These are phyloP conservation scores for Gasterosteus aculeatus DNA, from an alignment of 2,113 vertebrate species.

Conservation along the genomic window DNA sequence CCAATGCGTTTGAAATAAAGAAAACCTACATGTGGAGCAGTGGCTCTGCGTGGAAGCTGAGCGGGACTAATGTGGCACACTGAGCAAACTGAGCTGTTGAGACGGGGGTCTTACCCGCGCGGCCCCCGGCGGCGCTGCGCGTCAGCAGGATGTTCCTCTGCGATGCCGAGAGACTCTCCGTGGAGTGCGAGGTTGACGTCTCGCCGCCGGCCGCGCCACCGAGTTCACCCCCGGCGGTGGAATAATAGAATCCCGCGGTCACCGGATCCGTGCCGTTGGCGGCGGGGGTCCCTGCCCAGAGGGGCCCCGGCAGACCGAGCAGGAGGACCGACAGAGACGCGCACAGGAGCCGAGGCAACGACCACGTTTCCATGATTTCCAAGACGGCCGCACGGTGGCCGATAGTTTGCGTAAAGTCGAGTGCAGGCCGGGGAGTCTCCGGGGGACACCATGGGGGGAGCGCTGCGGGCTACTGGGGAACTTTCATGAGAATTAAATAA, in stretches of 20 bases:
- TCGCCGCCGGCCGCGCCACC: constrained; percentile 9
- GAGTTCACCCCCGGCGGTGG: constrained; percentile 25
- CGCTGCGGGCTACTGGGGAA: constrained; percentile 13
- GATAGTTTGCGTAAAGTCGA: constrained; percentile 63
- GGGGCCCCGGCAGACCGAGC: constrained; percentile 66
- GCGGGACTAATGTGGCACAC: too few relatives aligned
- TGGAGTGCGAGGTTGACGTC: constrained; percentile 50
- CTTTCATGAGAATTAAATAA: constrained; percentile 47
- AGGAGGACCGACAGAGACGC: constrained; percentile 70
- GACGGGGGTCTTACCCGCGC: constrained; percentile 61
- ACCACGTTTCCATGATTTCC: constrained; percentile 80
- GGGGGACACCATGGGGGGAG: constrained; percentile 78
- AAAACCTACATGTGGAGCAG: too few relatives aligned
- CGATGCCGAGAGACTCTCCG: constrained; percentile 66
- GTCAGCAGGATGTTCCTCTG: constrained; percentile 63
- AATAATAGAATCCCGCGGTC: constrained; percentile 41
- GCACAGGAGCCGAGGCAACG: constrained; percentile 63
- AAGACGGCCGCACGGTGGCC: constrained; percentile 49
- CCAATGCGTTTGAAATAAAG: too few relatives aligned
- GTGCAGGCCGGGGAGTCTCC: constrained; percentile 57
- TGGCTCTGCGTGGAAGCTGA: too few relatives aligned
- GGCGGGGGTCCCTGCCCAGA: constrained; percentile 63
- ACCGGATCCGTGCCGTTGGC: constrained; percentile 46
- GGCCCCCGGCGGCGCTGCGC: constrained; percentile 17
- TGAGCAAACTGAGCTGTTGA: too few relatives aligned